Conservation (phyloP, 2,797 vertebrate genomes). For the Geotrypetes seraphini region DNA sequence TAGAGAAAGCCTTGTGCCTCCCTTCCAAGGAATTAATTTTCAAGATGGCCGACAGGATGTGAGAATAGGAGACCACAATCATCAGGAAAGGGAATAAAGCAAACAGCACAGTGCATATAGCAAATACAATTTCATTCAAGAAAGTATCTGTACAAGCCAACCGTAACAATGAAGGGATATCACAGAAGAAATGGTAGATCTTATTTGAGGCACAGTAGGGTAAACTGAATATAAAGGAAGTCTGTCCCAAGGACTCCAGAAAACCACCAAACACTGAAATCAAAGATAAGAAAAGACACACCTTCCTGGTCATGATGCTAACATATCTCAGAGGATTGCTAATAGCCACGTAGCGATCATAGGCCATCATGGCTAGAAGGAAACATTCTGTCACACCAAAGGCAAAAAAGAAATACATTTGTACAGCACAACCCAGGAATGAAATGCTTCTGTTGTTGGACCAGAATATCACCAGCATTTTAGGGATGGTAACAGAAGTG, state of each 20-base stretch:
- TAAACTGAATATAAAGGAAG: slow-evolving; percentile 9
- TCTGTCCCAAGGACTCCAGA: slow-evolving; percentile 6
- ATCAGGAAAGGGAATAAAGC: slow-evolving; percentile 1
- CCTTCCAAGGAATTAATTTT: slow-evolving; percentile 4
- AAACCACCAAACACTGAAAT: slow-evolving; percentile 5
- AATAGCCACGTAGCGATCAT: slow-evolving; percentile 10
- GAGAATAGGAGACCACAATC: slow-evolving; percentile 8
- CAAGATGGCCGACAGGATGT: slow-evolving; percentile 2
- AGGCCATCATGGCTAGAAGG: slow-evolving; percentile 9
- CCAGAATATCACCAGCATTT: slow-evolving; percentile 6
- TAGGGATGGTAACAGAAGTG: slow-evolving; percentile 4
- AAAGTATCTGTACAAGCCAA: slow-evolving; percentile 5
- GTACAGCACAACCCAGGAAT: slow-evolving; percentile 1
- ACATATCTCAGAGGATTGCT: slow-evolving; percentile 11
- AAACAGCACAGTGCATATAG: slow-evolving; percentile 7
- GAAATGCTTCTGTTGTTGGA: slow-evolving; percentile 3
- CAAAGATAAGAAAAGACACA: neutral
- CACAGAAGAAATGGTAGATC: slow-evolving; percentile 13
- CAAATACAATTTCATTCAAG: slow-evolving; percentile 3
- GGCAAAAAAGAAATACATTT: slow-evolving; percentile 12
- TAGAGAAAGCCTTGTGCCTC: slow-evolving; percentile 6
- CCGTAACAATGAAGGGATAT: slow-evolving; percentile 8
- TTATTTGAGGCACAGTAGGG: slow-evolving; percentile 10
- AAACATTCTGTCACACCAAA: slow-evolving; percentile 11
- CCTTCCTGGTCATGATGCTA: slow-evolving; percentile 3